phyloP scores from a whole-genome alignment of 2,113 vertebrate species.

The Megaceryle torquata region DNA sequence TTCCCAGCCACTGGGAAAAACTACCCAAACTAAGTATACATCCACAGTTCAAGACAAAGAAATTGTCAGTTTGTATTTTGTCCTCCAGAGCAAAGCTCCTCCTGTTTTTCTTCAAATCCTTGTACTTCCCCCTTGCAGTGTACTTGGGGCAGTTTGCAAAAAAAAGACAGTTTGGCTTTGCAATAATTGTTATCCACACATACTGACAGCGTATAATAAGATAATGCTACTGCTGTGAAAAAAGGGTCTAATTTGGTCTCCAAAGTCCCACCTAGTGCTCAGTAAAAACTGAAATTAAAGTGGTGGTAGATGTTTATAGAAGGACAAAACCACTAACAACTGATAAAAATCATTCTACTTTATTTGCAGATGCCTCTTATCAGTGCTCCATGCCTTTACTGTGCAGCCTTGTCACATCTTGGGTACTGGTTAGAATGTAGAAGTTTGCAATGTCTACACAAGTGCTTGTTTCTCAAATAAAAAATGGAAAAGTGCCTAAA shows the following conservation, averaged over 20 bases:
- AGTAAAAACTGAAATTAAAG: neutral
- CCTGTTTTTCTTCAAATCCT: neutral
- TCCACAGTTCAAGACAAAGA: neutral
- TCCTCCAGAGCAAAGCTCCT: neutral
- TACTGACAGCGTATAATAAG: neutral
- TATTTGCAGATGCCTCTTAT: neutral
- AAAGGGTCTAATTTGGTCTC: neutral
- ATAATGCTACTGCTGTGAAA: neutral
- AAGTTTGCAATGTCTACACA: neutral
- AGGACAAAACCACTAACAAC: neutral
- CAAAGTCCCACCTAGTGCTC: neutral
- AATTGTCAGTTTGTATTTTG: neutral
- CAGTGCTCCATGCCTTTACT: fast-evolving
- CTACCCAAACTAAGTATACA: neutral
- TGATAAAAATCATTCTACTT: neutral
- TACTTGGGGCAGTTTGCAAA: neutral
- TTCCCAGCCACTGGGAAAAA: neutral
- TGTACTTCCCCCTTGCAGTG: neutral
- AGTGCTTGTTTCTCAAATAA: neutral
- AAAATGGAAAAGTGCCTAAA: neutral
- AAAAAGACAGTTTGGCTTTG: neutral
- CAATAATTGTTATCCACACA: neutral
- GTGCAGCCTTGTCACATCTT: neutral
- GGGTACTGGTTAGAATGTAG: neutral
- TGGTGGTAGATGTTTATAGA: neutral